Percentiles rank a stretch among this genome's conserved stretches.
Conservation (phyloP, 2,797 vertebrate genomes). For the Avahi laniger region DNA sequence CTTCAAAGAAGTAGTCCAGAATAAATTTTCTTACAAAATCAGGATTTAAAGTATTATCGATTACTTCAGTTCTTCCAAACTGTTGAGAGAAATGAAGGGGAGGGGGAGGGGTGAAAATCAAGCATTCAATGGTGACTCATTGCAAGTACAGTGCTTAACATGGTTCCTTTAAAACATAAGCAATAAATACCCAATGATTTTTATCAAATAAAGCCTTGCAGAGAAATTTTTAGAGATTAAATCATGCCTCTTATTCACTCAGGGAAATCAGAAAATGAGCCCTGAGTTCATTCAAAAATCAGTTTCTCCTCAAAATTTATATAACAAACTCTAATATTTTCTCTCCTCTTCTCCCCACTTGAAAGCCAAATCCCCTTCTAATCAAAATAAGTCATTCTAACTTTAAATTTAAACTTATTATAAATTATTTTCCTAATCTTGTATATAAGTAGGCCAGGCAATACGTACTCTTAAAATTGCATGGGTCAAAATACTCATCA, state of each 20-base stretch:
- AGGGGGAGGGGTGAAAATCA: background rate
- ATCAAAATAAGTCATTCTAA: constrained; percentile 22
- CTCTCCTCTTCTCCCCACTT: background rate
- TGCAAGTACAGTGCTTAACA: background rate
- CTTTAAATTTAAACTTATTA: background rate
- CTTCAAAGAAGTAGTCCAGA: constrained; percentile 99
- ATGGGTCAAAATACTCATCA: background rate
- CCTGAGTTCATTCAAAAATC: background rate
- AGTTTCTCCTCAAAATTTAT: constrained; percentile 14
- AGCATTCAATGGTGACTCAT: background rate
- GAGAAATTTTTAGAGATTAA: background rate
- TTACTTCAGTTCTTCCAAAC: constrained; percentile 98
- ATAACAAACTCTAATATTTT: background rate
- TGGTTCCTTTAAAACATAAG: constrained; percentile 7
- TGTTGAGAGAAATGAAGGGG: constrained; percentile 77
- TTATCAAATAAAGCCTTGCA: background rate
- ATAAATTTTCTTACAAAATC: constrained; percentile 99
- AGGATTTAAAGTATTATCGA: constrained; percentile 98
- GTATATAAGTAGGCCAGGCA: background rate
- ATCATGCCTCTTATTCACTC: background rate
- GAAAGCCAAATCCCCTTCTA: background rate
- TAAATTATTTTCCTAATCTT: background rate
- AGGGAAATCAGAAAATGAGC: background rate
- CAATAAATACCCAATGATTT: background rate
- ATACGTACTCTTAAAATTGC: background rate